These are phyloP conservation scores for Drosophila biarmipes DNA, from an alignment of 1,140 invertebrate species.

Conservation along the genomic window DNA sequence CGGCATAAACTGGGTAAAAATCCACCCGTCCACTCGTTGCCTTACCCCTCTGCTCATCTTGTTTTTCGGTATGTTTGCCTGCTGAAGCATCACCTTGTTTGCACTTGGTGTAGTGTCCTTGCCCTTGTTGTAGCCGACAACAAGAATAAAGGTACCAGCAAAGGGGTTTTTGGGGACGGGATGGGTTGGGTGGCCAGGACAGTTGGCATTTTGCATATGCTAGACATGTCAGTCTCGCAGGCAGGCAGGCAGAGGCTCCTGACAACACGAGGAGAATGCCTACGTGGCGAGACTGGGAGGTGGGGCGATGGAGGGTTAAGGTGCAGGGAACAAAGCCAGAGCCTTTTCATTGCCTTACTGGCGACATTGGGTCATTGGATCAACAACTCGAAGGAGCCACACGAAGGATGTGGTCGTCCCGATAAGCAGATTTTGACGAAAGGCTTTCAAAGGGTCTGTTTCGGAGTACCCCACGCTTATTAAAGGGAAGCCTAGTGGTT, in stretches of 20 bases:
- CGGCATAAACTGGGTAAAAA: slow-evolving; percentile 9
- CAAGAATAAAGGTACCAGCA: slow-evolving; percentile 16
- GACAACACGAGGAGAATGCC: slow-evolving; percentile 39
- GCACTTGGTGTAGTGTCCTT: slow-evolving; percentile 67
- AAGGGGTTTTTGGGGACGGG: neutral
- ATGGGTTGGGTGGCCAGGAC: slow-evolving; percentile 14
- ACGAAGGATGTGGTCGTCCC: neutral
- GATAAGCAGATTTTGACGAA: neutral
- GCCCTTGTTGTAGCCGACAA: slow-evolving; percentile 63
- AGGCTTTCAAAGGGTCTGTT: slow-evolving; percentile 2
- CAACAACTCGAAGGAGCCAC: slow-evolving; percentile 12
- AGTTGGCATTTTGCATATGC: slow-evolving; percentile 75
- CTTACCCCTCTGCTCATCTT: slow-evolving; percentile 19
- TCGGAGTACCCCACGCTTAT: neutral
- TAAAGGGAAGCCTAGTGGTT: neutral
- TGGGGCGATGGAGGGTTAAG: neutral
- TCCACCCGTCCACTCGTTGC: slow-evolving; percentile 17
- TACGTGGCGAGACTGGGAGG: slow-evolving; percentile 25
- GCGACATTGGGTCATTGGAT: slow-evolving; percentile 52
- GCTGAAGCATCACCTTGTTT: slow-evolving; percentile 64
- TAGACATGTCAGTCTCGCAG: slow-evolving; percentile 58
- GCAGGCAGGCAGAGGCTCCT: slow-evolving; percentile 12
- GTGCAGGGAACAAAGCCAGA: slow-evolving; percentile 7
- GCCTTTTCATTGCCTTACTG: slow-evolving; percentile 20
- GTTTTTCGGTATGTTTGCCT: slow-evolving; percentile 51